These are phyloP conservation scores for Pogoniulus pusillus DNA, from an alignment of 2,797 vertebrate genomes.

Conservation along the genomic window DNA sequence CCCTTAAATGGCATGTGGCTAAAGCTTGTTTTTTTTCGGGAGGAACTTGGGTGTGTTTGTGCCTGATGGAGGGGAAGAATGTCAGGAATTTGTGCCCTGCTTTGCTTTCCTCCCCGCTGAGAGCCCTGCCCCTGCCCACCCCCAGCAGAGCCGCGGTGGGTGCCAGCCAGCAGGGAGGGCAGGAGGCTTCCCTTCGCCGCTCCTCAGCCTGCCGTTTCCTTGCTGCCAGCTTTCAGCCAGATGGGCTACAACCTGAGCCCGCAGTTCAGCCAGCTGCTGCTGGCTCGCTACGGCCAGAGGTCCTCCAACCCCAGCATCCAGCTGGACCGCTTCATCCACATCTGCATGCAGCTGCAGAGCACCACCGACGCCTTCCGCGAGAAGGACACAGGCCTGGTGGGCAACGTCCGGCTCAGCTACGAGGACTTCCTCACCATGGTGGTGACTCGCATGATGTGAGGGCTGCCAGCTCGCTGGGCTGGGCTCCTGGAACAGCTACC, in stretches of 20 bases:
- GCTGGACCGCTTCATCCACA: slow-evolving; percentile 94
- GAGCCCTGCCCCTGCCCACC: background rate
- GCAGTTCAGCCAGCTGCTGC: slow-evolving; percentile 88
- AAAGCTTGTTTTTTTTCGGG: background rate
- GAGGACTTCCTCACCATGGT: slow-evolving; percentile 92
- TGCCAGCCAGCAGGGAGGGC: background rate
- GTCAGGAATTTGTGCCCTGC: background rate
- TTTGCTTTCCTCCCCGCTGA: background rate
- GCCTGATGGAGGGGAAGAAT: background rate
- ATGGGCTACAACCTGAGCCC: slow-evolving; percentile 97
- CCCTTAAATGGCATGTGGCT: fast-evolving
- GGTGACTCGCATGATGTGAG: slow-evolving; percentile 84
- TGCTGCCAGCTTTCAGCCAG: slow-evolving; percentile 85
- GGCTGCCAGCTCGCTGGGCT: fast-evolving
- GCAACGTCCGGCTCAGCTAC: slow-evolving; percentile 86
- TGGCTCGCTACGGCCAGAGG: slow-evolving; percentile 74
- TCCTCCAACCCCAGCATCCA: slow-evolving; percentile 80
- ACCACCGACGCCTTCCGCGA: slow-evolving; percentile 90
- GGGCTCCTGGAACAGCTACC: background rate
- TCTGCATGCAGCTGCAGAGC: slow-evolving; percentile 93
- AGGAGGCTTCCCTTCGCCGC: too few species aligned
- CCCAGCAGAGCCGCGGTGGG: background rate
- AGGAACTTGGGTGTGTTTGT: background rate
- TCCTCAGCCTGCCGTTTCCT: background rate
- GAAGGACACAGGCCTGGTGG: slow-evolving; percentile 85